phyloP scores from a whole-genome alignment of 2,888 invertebrate genomes.

The Geophilus truncorum region DNA sequence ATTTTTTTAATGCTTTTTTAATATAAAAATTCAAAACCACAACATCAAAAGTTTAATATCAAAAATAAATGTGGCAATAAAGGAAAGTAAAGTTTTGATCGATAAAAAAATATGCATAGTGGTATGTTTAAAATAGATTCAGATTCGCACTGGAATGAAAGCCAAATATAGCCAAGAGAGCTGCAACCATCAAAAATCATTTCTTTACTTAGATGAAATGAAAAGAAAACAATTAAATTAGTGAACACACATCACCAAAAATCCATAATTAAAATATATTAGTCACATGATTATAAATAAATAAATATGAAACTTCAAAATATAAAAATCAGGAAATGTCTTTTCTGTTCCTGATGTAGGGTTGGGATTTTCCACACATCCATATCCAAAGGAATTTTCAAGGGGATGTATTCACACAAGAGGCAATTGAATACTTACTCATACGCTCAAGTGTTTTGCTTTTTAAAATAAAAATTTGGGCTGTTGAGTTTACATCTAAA shows the following conservation, averaged over 20 bases:
- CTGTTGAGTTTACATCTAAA: neutral
- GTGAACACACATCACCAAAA: neutral
- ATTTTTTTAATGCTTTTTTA: neutral
- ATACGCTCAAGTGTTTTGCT: neutral
- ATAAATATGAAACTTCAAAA: too few species aligned
- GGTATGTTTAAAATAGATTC: neutral
- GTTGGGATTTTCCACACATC: neutral
- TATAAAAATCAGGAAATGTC: neutral
- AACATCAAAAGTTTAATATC: neutral
- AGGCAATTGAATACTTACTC: neutral
- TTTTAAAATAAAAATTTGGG: neutral
- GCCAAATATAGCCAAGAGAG: neutral
- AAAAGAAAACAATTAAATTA: neutral
- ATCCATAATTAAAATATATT: too few species aligned
- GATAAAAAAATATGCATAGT: neutral
- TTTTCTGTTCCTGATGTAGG: neutral
- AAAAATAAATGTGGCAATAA: neutral
- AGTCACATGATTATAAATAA: neutral
- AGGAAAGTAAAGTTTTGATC: neutral
- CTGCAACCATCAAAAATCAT: neutral
- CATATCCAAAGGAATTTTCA: neutral
- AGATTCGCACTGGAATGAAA: neutral
- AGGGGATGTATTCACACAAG: neutral
- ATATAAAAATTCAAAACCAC: neutral
- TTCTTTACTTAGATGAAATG: neutral